Conservation (phyloP, 2,888 invertebrate genomes). For the Brenthis hecate region DNA sequence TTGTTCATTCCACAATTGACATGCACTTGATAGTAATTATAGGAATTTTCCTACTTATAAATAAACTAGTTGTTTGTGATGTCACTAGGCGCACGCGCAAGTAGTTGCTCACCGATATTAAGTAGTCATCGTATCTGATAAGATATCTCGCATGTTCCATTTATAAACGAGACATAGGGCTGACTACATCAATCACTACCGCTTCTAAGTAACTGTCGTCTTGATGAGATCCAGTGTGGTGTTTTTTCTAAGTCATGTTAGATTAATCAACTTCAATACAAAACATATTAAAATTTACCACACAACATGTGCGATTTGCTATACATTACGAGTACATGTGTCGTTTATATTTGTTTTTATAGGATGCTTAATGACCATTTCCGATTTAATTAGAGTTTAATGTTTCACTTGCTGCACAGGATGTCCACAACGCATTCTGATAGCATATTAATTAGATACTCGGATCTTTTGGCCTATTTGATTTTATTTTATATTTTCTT, state of each 20-base stretch:
- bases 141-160: conserved; percentile 33
- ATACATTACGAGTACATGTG: not conserved
- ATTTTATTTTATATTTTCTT: too few species aligned
- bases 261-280: conserved; percentile 5
- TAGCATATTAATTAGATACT: not conserved
- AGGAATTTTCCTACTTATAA: conserved; percentile 78
- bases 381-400: conserved; percentile 14
- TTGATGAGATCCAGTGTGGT: conserved; percentile 2
- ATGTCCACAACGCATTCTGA: conserved; percentile 12
- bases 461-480: not conserved
- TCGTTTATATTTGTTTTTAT: not conserved
- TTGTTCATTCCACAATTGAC: conserved; percentile 55
- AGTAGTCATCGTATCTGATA: conserved; percentile 42
- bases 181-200: conserved; percentile 24
- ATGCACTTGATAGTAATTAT: conserved; percentile 60
- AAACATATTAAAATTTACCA: conserved; percentile 6
- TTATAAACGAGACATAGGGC: conserved; percentile 19
- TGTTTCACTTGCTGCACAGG: conserved; percentile 5
- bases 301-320: not conserved
- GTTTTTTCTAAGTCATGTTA: conserved; percentile 1
- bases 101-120: conserved; percentile 51
- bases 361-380: conserved; percentile 14
- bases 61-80: conserved; percentile 54
- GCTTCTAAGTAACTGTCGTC: conserved; percentile 11
- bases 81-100: conserved; percentile 53